Conservation (phyloP, 2,797 vertebrate species). For the Podargus strigoides region DNA sequence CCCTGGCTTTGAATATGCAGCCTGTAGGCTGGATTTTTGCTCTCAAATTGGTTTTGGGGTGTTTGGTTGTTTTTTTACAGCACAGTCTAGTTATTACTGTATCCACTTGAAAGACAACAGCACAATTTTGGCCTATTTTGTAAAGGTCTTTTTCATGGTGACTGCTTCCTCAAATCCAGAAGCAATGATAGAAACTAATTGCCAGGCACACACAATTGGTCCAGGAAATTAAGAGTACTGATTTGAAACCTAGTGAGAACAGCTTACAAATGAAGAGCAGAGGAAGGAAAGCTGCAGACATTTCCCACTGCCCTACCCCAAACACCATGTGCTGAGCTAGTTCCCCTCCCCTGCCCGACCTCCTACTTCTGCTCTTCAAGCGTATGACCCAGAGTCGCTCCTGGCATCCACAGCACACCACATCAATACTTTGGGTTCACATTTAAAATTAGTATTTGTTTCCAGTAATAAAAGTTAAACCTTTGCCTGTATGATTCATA, state of each 20-base stretch:
- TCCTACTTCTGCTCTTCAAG: background rate
- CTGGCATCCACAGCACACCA: background rate
- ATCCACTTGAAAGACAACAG: background rate
- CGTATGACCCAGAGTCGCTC: background rate
- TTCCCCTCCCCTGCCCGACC: background rate
- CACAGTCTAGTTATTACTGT: background rate
- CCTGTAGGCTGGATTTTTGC: background rate
- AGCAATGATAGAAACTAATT: background rate
- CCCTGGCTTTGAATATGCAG: background rate
- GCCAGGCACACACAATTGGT: background rate
- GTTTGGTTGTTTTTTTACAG: background rate
- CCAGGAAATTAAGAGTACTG: background rate
- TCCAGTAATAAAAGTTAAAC: background rate
- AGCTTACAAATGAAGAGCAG: background rate
- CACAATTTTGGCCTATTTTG: background rate
- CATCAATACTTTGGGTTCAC: background rate
- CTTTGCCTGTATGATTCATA: background rate
- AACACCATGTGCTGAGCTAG: accelerated
- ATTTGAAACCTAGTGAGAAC: background rate
- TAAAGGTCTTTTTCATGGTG: background rate
- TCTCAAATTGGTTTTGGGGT: background rate
- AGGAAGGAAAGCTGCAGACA: background rate
- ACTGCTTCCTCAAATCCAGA: background rate
- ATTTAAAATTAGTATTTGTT: background rate
- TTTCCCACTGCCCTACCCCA: background rate